Evolutionary conservation across 2,888 invertebrate genomes (phyloP).

Genomic region (Auanema sp.): DNA sequence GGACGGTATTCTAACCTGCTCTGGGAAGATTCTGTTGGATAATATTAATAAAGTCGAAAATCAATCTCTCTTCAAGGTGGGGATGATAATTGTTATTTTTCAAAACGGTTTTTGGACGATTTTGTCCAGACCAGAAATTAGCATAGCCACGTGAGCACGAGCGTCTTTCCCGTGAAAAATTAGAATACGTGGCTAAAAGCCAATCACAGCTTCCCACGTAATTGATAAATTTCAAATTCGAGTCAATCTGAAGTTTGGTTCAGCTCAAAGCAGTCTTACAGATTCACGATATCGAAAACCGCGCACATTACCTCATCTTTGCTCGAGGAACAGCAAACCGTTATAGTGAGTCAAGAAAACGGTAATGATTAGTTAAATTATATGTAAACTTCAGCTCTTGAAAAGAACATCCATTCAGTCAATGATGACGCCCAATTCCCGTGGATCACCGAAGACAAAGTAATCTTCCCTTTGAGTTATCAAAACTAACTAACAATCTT

Average conservation of each 20-base stretch:
- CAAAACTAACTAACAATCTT: background rate
- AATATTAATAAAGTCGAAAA: constrained; percentile 29
- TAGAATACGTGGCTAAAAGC: no score
- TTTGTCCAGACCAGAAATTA: no score
- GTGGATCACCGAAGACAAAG: constrained; percentile 44
- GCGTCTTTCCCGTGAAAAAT: no score
- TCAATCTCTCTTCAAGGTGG: constrained; percentile 36
- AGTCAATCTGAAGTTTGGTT: no score
- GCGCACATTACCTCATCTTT: constrained; percentile 40
- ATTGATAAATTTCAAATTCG: no score
- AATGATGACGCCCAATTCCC: constrained; percentile 47
- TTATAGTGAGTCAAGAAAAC: constrained; percentile 31
- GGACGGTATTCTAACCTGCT: constrained; percentile 40
- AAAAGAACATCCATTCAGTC: constrained; percentile 49
- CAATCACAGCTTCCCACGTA: no score
- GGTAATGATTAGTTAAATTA: background rate
- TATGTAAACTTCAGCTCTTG: constrained; percentile 33
- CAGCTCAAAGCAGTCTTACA: constrained; percentile 4
- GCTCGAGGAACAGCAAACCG: constrained; percentile 45
- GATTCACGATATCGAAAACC: constrained; percentile 42
- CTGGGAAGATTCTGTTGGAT: constrained; percentile 34
- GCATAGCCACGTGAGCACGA: no score
- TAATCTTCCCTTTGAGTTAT: constrained; percentile 14
- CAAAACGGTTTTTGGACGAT: no score
- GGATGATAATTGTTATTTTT: background rate